phyloP scores from a whole-genome alignment of 2,113 vertebrate genomes.

The Brachypodius melanocephalos region DNA sequence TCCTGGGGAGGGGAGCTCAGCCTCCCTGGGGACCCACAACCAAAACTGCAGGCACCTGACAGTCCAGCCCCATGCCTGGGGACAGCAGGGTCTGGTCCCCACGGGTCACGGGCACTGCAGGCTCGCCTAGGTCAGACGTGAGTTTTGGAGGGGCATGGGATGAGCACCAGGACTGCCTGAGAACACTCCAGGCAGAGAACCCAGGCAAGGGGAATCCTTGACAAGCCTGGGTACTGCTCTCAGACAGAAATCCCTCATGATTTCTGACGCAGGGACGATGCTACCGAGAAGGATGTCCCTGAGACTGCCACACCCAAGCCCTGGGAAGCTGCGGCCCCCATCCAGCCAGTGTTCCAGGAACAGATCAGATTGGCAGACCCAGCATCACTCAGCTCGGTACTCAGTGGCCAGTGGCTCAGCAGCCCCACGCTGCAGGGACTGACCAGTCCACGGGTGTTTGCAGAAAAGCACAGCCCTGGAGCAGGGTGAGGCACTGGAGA shows the following conservation, averaged over 20 bases:
- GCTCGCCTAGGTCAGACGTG: fast-evolving
- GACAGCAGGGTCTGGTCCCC: neutral
- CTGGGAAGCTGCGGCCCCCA: fast-evolving
- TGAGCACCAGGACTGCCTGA: neutral
- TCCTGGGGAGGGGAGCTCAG: neutral
- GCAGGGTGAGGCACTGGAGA: neutral
- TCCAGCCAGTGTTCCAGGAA: neutral
- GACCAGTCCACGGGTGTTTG: neutral
- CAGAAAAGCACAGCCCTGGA: neutral
- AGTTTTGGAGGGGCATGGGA: fast-evolving
- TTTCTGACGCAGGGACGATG: fast-evolving
- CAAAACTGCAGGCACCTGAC: neutral
- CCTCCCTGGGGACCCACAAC: neutral
- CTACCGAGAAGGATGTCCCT: neutral
- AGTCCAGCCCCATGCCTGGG: fast-evolving
- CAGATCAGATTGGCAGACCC: fast-evolving
- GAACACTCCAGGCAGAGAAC: neutral
- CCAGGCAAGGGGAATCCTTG: fast-evolving
- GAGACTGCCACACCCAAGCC: neutral
- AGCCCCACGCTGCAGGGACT: fast-evolving
- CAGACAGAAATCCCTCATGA: fast-evolving
- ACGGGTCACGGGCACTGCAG: fast-evolving
- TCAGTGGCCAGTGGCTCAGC: fast-evolving
- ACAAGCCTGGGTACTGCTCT: neutral
- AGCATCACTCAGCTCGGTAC: fast-evolving